These are phyloP conservation scores for Leptobrachium leishanense DNA, from an alignment of 2,113 vertebrate genomes.

Conservation along the genomic window DNA sequence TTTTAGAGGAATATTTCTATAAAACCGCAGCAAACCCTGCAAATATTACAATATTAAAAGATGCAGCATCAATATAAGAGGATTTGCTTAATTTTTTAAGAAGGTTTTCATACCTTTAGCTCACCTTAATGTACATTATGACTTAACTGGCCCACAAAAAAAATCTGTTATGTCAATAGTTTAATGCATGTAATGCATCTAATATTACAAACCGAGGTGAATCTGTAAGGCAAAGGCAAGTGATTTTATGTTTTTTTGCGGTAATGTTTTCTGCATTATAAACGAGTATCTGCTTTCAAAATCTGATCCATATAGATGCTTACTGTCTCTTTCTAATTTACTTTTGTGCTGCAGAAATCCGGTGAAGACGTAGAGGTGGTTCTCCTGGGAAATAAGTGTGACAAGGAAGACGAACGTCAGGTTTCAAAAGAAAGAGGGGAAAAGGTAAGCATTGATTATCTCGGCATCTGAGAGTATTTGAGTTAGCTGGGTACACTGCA, in stretches of 20 bases:
- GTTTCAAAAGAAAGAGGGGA: constrained; percentile 67
- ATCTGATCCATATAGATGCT: constrained; percentile 23
- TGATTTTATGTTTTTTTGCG: neutral
- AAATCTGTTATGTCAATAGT: neutral
- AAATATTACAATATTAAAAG: no score
- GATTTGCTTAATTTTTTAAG: no score
- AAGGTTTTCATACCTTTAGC: no score
- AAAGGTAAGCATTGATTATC: constrained; percentile 62
- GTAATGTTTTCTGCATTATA: constrained; percentile 15
- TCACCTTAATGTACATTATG: no score
- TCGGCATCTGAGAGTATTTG: constrained; percentile 44
- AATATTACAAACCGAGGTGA: constrained; percentile 3
- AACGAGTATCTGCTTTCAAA: constrained; percentile 19
- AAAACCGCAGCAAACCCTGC: no score
- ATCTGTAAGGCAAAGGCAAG: neutral
- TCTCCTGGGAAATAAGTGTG: constrained; percentile 72
- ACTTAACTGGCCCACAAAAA: no score
- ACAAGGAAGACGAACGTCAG: constrained; percentile 66
- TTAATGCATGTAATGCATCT: constrained; percentile 14
- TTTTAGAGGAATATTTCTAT: no score
- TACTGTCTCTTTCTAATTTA: constrained; percentile 50
- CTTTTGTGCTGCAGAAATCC: constrained; percentile 60
- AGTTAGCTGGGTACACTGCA: constrained; percentile 44
- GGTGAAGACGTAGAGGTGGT: constrained; percentile 68
- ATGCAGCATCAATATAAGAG: no score